Percentiles rank a stretch among this genome's conserved stretches.
Conservation (phyloP, 2,113 vertebrate genomes). For the Microtus richardsoni region DNA sequence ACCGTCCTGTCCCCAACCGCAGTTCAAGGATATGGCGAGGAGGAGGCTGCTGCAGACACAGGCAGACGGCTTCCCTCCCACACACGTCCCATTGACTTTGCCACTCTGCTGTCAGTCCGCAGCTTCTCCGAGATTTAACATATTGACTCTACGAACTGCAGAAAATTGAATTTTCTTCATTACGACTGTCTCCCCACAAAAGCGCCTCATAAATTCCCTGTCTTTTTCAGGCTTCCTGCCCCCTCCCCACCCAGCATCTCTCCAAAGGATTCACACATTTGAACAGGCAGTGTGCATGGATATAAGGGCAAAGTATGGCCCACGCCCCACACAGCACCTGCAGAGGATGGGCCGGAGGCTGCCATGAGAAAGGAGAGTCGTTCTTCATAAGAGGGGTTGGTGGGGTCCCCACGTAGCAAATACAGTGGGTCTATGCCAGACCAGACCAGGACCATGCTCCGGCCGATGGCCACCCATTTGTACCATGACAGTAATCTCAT, state of each 20-base stretch:
- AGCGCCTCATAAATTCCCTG: conserved; percentile 82
- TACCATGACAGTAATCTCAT: neutral
- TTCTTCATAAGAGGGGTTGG: neutral
- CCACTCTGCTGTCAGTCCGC: conserved; percentile 78
- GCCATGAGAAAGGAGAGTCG: neutral
- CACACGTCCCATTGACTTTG: conserved; percentile 82
- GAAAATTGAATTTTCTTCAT: conserved; percentile 85
- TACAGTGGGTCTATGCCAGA: neutral
- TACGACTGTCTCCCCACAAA: conserved; percentile 83
- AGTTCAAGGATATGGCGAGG: conserved; percentile 72
- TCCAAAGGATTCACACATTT: conserved; percentile 46
- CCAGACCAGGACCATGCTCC: neutral
- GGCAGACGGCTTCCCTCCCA: conserved; percentile 62
- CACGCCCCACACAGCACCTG: neutral
- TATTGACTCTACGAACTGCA: conserved; percentile 82
- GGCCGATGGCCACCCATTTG: neutral
- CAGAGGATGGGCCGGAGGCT: neutral
- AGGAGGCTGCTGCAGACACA: conserved; percentile 50
- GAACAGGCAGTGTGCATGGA: conserved; percentile 72
- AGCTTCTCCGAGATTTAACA: conserved; percentile 81
- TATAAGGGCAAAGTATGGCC: conserved; percentile 7
- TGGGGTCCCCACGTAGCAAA: neutral
- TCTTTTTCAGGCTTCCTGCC: conserved; percentile 73
- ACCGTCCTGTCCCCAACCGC: conserved; percentile 8
- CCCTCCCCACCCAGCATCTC: conserved; percentile 66